These are phyloP conservation scores for Spodoptera exigua DNA, from an alignment of 2,888 invertebrate genomes.

Conservation along the genomic window DNA sequence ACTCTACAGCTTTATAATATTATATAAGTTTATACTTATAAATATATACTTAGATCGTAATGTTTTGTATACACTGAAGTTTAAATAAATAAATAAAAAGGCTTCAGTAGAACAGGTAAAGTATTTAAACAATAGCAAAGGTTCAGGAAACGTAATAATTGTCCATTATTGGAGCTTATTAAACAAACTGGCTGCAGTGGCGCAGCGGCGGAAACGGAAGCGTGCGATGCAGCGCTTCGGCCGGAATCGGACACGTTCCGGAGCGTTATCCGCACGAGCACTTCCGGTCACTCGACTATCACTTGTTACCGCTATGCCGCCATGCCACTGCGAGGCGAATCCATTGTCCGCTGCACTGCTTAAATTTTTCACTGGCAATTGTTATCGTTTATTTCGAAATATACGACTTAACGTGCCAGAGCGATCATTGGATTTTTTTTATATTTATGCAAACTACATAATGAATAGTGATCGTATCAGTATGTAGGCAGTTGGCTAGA, in stretches of 20 bases:
- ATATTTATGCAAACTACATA: constrained; percentile 28
- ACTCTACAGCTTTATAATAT: too few relatives aligned
- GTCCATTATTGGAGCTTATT: constrained; percentile 65
- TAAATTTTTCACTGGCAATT: constrained; percentile 43
- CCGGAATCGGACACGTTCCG: constrained; percentile 79
- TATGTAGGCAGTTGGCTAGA: neutral
- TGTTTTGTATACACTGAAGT: too few relatives aligned
- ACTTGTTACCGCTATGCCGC: constrained; percentile 50
- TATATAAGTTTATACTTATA: too few relatives aligned
- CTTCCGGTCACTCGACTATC: constrained; percentile 69
- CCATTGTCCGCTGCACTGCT: constrained; percentile 49
- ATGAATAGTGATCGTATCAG: constrained; percentile 16
- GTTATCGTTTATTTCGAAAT: constrained; percentile 26
- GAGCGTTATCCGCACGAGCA: constrained; percentile 78
- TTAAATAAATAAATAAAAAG: too few relatives aligned
- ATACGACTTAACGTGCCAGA: neutral
- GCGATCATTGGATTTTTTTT: constrained; percentile 9
- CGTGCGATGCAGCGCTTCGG: constrained; percentile 59
- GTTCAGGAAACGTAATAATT: constrained; percentile 56
- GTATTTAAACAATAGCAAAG: constrained; percentile 13
- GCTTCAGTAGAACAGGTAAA: constrained; percentile 8
- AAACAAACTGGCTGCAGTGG: constrained; percentile 65
- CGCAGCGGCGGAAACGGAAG: constrained; percentile 64
- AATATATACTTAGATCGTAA: too few relatives aligned
- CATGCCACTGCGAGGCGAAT: constrained; percentile 39